Evolutionary conservation across 2,797 vertebrate species (phyloP), one percentile per base, ranked within the genome.

Genomic region (Syngnathus acus): DNA sequence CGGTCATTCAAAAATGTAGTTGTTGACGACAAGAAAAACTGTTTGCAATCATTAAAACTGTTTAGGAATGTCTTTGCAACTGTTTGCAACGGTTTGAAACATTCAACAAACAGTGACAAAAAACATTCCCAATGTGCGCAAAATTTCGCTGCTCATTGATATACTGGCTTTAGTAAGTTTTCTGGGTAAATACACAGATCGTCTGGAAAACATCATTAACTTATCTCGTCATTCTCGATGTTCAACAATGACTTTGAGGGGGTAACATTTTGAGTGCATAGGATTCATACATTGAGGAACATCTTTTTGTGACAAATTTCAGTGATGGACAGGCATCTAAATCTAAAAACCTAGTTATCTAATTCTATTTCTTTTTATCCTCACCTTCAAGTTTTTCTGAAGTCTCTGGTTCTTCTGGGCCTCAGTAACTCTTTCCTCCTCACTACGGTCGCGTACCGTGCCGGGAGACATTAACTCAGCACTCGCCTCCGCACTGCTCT

Each of bases 381-480:
- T 70, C 72, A 97, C 96, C 94, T 95, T 95, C 66, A 99, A 90
- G 76, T 95, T 95, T 78, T 94, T 95, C 89, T 97, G 95, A 66
- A 98, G 94, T 64, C 94, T 88, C 74, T 94, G 91, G 0, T 98
- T 99, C 89, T 99, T 98, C 87, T 96, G 94, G 0, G 96, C 94
- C 71, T 98, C 97, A 0, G 97, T 99, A 63, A 94, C 92, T 58
- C 96, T 89, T 17, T 98, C 90, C 76, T 99, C 97, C 80, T 99
- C 97, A 0, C 95, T 99, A 73, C 96, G 94, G 78, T 99, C 96
- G 66, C 94, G 92, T 68, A 90, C 89, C 72, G 89, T 94, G 67
- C 93, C 94, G 0, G 94, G 93, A 0, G 92, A 89, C 10, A 81
- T 89, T 9, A 99, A 84, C 70, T 98, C 96, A 0, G 96, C 96